These are phyloP conservation scores for Lagopus muta DNA, from an alignment of 2,113 vertebrate genomes.

Conservation along the genomic window DNA sequence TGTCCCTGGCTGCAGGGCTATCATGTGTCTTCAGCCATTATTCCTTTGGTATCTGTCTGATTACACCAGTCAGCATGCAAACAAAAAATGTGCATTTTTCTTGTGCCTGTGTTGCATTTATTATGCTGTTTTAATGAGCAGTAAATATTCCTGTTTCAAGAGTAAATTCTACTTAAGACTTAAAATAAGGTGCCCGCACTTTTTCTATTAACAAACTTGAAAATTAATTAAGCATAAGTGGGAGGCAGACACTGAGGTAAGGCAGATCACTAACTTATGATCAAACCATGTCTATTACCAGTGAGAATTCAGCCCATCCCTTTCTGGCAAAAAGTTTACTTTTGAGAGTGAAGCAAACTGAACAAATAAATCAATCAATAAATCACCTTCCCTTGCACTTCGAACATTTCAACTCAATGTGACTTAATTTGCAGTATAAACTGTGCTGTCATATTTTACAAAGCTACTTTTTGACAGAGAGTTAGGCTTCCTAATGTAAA, in stretches of 20 bases:
- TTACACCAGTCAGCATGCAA: neutral
- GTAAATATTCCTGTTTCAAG: conserved; percentile 5
- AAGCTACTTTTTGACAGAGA: conserved; percentile 22
- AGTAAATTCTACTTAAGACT: neutral
- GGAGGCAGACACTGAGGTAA: neutral
- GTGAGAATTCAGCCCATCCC: neutral
- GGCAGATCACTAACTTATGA: neutral
- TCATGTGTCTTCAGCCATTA: neutral
- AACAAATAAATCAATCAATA: neutral
- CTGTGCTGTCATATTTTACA: conserved; percentile 6
- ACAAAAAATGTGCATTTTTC: neutral
- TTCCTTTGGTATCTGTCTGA: neutral
- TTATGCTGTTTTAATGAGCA: neutral
- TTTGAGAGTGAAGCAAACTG: neutral
- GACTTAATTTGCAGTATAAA: conserved; percentile 21
- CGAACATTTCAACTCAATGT: conserved; percentile 20
- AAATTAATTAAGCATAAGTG: neutral
- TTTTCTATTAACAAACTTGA: neutral
- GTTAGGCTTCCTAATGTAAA: neutral
- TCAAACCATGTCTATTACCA: neutral
- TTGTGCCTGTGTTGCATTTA: neutral
- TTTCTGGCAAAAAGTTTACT: neutral
- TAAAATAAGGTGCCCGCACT: neutral
- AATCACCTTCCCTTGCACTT: neutral
- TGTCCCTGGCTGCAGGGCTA: neutral